Evolutionary conservation across 2,797 vertebrate species (phyloP).

Genomic region (Esox masquinongy): DNA sequence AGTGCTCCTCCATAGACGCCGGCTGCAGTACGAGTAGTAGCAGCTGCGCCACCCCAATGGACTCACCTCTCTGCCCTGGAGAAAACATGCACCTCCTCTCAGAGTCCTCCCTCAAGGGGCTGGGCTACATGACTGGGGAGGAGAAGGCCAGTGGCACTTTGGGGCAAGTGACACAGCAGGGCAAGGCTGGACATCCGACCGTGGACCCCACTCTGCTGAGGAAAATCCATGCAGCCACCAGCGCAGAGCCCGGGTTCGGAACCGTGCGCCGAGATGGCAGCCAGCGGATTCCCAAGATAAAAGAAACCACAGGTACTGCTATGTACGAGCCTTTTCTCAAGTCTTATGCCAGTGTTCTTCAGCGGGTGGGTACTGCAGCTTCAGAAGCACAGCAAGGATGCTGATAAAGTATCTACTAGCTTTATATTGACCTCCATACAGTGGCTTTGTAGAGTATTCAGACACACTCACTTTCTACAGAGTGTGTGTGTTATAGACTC

Average conservation of each 20-base stretch:
- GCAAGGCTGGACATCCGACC: slow-evolving; percentile 81
- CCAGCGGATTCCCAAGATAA: slow-evolving; percentile 95
- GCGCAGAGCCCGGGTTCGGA: slow-evolving; percentile 84
- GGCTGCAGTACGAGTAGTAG: slow-evolving; percentile 93
- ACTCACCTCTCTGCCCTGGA: slow-evolving; percentile 89
- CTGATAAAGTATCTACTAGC: slow-evolving; percentile 17
- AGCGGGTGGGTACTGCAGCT: slow-evolving; percentile 8
- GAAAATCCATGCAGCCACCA: slow-evolving; percentile 85
- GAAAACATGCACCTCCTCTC: slow-evolving; percentile 84
- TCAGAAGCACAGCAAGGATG: slow-evolving; percentile 16
- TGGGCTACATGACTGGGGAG: slow-evolving; percentile 79
- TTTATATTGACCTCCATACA: background rate
- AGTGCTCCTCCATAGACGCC: slow-evolving; percentile 94
- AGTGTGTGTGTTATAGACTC: too few species aligned
- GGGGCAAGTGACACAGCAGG: slow-evolving; percentile 72
- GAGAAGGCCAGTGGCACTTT: slow-evolving; percentile 81
- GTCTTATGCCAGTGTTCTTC: slow-evolving; percentile 19
- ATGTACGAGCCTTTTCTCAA: slow-evolving; percentile 47
- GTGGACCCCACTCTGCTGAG: slow-evolving; percentile 84
- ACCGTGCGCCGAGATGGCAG: slow-evolving; percentile 85
- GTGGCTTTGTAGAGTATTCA: too few species aligned
- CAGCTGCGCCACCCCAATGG: slow-evolving; percentile 88
- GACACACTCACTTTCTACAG: too few species aligned
- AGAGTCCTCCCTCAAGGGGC: slow-evolving; percentile 82
- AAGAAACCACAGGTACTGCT: slow-evolving; percentile 99